Evolutionary conservation across 2,888 invertebrate species (phyloP).

Genomic region (Scaptomyza flava): DNA sequence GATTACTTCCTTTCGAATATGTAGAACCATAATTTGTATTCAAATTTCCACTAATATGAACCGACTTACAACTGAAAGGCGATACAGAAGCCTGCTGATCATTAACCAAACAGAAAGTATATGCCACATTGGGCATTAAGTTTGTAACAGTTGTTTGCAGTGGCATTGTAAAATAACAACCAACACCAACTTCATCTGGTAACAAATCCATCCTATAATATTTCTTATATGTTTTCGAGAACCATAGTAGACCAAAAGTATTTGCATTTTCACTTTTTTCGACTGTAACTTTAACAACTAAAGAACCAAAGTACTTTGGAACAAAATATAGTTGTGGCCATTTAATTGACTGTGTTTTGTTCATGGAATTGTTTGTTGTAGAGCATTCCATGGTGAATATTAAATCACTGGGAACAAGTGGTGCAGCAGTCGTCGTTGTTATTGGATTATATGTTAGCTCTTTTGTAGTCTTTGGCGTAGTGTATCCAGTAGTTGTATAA

Average conservation of each 20-base stretch:
- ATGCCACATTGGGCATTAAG: conserved; percentile 68
- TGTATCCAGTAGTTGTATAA: background rate
- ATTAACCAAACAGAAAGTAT: conserved; percentile 77
- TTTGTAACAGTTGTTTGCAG: conserved; percentile 56
- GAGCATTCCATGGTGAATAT: conserved; percentile 43
- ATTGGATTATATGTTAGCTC: background rate
- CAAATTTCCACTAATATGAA: conserved; percentile 60
- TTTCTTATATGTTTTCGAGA: conserved; percentile 70
- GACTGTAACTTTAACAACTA: conserved; percentile 48
- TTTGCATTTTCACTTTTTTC: conserved; percentile 21
- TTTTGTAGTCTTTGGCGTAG: conserved; percentile 8
- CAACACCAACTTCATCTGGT: conserved; percentile 72
- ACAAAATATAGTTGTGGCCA: conserved; percentile 57
- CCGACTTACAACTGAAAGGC: conserved; percentile 80
- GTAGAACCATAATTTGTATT: conserved; percentile 56
- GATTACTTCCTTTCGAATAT: conserved; percentile 56
- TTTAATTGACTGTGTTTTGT: conserved; percentile 24
- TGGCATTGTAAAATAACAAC: conserved; percentile 69
- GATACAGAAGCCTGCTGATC: conserved; percentile 57
- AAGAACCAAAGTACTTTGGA: conserved; percentile 19
- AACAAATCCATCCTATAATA: conserved; percentile 54
- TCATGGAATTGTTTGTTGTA: background rate
- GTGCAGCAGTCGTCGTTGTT: conserved; percentile 6
- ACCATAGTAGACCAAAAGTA: conserved; percentile 76
- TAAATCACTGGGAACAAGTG: conserved; percentile 14